These are phyloP conservation scores for Probosciger aterrimus DNA, from an alignment of 2,113 vertebrate species.

Conservation along the genomic window DNA sequence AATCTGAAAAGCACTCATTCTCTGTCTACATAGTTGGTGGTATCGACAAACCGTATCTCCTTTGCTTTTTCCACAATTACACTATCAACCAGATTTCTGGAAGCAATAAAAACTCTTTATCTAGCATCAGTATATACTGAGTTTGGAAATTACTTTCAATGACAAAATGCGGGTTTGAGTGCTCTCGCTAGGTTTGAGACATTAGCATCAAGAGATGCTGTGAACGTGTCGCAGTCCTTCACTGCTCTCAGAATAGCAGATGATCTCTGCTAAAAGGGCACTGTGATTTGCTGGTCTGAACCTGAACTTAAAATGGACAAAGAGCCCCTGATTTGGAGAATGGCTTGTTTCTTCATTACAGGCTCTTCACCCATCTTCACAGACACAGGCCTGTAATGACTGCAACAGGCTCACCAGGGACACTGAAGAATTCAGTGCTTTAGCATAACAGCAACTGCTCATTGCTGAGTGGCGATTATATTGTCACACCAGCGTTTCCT, in stretches of 20 bases:
- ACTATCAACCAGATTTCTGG: not conserved
- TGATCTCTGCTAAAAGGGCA: not conserved
- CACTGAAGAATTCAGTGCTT: not conserved
- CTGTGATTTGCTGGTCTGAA: not conserved
- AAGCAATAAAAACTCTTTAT: not conserved
- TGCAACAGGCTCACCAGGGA: not conserved
- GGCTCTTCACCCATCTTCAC: constrained; percentile 1
- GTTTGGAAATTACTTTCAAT: constrained; percentile 38
- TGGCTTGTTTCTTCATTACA: constrained; percentile 13
- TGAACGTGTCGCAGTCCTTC: not conserved
- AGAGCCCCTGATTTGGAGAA: not conserved
- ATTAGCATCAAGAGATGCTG: not conserved
- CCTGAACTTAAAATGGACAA: not conserved
- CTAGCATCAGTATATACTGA: not conserved
- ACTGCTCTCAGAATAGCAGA: not conserved
- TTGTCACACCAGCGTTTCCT: not conserved
- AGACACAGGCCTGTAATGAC: not conserved
- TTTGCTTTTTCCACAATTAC: constrained; percentile 12
- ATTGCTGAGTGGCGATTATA: not conserved
- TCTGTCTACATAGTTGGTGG: not conserved
- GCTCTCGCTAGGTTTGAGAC: not conserved
- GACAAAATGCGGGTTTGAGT: not conserved
- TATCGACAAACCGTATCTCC: not conserved
- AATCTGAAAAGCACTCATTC: not conserved
- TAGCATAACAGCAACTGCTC: not conserved